phyloP scores from a whole-genome alignment of 23 tunicate genomes.

The Phallusia fumigata region DNA sequence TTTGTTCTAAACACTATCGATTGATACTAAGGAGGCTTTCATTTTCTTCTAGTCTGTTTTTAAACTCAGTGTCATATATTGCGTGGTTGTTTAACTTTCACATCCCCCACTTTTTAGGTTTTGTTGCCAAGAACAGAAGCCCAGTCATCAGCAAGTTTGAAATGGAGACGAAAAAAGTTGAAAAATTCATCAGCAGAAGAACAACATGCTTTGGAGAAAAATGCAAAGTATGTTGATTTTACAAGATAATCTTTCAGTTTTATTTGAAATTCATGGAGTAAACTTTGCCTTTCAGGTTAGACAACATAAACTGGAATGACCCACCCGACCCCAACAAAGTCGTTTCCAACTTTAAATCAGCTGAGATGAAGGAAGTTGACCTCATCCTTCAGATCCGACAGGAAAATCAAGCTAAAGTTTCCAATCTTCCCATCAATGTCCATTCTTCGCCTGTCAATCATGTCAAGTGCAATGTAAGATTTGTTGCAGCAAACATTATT shows the following conservation, averaged over 20 bases:
- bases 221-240: conserved; percentile 19
- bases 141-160: conserved; percentile 25
- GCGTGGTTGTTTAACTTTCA: no score
- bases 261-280: no score
- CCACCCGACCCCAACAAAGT: conserved; percentile 67
- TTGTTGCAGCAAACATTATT: no score
- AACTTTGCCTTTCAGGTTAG: conserved; percentile 10
- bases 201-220: conserved; percentile 21
- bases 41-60: not conserved
- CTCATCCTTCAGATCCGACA: conserved; percentile 35
- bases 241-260: no score
- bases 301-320: conserved; percentile 24
- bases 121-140: conserved; percentile 51
- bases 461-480: conserved; percentile 4
- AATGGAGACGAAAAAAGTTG: conserved; percentile 38
- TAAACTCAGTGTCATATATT: not conserved
- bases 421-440: not conserved
- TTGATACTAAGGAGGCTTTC: no score
- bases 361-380: conserved; percentile 68
- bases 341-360: conserved; percentile 53
- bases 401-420: conserved; percentile 48
- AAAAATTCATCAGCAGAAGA: conserved; percentile 23
- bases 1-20: no score
- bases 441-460: conserved; percentile 1
- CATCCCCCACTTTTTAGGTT: conserved; percentile 24